Percentiles rank a stretch among this genome's conserved stretches.
Conservation (phyloP, 2,113 vertebrate species). For the Channa argus region DNA sequence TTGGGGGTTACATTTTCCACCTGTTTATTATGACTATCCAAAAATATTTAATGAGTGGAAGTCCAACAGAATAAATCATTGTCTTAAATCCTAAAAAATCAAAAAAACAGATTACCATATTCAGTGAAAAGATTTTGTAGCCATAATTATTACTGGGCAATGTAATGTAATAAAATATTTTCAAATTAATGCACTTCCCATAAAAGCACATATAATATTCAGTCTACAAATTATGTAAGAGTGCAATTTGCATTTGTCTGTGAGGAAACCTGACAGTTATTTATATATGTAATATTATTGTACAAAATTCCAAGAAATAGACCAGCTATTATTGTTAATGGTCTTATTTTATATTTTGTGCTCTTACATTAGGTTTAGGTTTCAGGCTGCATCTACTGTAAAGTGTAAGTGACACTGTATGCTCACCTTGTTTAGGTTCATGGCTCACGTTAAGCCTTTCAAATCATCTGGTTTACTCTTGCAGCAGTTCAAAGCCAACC, state of each 20-base stretch:
- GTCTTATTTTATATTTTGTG: conserved; percentile 65
- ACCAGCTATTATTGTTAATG: conserved; percentile 39
- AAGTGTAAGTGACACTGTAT: conserved; percentile 51
- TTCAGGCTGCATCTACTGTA: conserved; percentile 67
- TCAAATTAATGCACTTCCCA: conserved; percentile 36
- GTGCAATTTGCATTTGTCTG: conserved; percentile 45
- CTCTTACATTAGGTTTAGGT: conserved; percentile 58
- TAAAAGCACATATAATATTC: conserved; percentile 16
- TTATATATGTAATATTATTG: conserved; percentile 46
- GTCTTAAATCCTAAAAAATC: conserved; percentile 23
- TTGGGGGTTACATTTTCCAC: conserved; percentile 4
- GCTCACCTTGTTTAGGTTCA: conserved; percentile 44
- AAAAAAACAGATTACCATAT: conserved; percentile 8
- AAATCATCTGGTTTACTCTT: conserved; percentile 24
- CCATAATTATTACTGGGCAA: conserved; percentile 32
- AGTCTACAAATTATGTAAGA: conserved; percentile 13
- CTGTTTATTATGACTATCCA: conserved; percentile 17
- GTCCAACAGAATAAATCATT: conserved; percentile 13
- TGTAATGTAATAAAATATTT: conserved; percentile 27
- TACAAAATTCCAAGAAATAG: conserved; percentile 53
- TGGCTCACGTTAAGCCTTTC: conserved; percentile 56
- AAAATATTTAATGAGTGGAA: conserved; percentile 21
- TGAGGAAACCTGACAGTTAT: conserved; percentile 43
- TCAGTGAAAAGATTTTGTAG: conserved; percentile 22
- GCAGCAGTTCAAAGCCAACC: conserved; percentile 3